A percentile compares a stretch with the other conserved stretches of the same genome.
phyloP scores from a whole-genome alignment of 2,797 vertebrate species.

The Epinephelus malabaricus region DNA sequence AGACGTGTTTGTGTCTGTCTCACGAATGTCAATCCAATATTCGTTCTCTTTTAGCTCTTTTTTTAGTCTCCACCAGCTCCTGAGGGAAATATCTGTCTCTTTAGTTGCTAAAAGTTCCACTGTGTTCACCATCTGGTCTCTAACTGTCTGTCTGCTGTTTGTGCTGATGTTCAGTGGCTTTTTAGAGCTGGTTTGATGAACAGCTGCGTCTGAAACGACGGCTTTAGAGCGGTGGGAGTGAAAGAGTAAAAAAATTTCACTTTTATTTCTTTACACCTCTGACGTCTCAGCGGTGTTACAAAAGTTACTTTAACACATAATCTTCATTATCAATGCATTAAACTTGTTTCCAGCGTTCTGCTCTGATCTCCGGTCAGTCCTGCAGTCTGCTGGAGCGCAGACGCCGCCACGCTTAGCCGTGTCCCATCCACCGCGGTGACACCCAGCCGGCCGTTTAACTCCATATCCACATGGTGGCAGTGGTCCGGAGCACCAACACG shows the following conservation, averaged over 20 bases:
- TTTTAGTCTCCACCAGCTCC: too few relatives aligned
- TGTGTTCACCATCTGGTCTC: too few relatives aligned
- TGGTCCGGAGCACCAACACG: conserved; percentile 47
- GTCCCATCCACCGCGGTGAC: conserved; percentile 26
- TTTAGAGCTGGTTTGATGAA: too few relatives aligned
- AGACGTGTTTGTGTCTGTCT: too few relatives aligned
- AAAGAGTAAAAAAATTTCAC: not conserved
- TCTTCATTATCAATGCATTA: conserved; percentile 28
- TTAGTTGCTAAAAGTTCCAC: too few relatives aligned
- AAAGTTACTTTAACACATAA: conserved; percentile 3
- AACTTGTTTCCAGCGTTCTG: conserved; percentile 1
- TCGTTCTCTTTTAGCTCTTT: too few relatives aligned
- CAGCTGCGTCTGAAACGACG: too few relatives aligned
- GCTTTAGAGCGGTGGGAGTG: too few relatives aligned
- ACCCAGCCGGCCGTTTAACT: conserved; percentile 26
- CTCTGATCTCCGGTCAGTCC: conserved; percentile 38
- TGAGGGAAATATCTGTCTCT: too few relatives aligned
- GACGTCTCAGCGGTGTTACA: not conserved
- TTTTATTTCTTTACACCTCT: not conserved
- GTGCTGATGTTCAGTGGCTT: too few relatives aligned
- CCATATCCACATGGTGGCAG: conserved; percentile 40
- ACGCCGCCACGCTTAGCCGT: not conserved
- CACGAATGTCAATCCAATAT: too few relatives aligned
- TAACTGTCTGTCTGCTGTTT: too few relatives aligned
- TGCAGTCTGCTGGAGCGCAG: conserved; percentile 22